Conservation (phyloP, 2,797 vertebrate species). For the Poliocrania exsul region DNA sequence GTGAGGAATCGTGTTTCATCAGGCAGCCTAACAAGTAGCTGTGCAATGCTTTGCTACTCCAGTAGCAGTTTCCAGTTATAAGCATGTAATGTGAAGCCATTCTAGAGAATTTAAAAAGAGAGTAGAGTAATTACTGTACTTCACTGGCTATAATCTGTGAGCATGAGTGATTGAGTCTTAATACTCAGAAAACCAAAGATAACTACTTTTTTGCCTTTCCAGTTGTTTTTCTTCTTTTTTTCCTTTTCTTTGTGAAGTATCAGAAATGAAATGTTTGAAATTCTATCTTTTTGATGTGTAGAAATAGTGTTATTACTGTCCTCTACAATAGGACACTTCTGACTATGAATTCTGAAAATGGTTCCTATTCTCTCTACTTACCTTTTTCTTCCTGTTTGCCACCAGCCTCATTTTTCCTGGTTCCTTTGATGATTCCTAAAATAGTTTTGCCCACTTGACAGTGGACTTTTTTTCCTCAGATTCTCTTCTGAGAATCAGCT, state of each 20-base stretch:
- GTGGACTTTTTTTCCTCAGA: neutral
- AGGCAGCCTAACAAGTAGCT: neutral
- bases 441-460: neutral
- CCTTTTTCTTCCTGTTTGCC: neutral
- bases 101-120: neutral
- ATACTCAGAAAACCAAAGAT: neutral
- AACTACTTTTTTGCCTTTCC: neutral
- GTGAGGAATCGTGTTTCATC: neutral
- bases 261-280: neutral
- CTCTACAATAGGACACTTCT: neutral
- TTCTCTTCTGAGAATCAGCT: neutral
- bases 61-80: neutral
- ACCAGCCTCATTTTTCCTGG: neutral
- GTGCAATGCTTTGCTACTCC: neutral
- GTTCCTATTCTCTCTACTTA: neutral
- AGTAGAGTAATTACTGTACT: rapidly evolving
- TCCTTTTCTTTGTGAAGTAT: neutral
- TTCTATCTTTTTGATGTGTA: neutral
- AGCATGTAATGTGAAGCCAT: neutral
- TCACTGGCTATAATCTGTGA: neutral
- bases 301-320: neutral
- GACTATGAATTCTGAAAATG: neutral
- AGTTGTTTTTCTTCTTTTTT: neutral
- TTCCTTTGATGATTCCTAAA: neutral
- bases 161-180: neutral